Percentiles rank a stretch among this genome's conserved stretches.
These are phyloP conservation scores for Acleris cristana DNA, from an alignment of 2,888 invertebrate species.

Conservation along the genomic window DNA sequence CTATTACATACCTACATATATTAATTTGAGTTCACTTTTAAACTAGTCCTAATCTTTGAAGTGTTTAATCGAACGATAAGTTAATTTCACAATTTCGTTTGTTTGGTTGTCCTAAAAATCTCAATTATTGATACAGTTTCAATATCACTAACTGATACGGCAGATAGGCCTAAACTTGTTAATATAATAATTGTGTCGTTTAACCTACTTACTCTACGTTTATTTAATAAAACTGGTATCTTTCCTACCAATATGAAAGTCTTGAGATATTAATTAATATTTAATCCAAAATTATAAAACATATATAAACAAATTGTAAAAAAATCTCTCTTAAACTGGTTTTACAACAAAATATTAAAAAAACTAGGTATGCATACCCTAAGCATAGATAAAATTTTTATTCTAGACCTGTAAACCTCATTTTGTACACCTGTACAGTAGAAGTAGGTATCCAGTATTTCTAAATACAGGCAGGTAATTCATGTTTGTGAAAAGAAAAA, in stretches of 20 bases:
- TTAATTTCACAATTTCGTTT: slow-evolving; percentile 27
- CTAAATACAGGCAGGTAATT: background rate
- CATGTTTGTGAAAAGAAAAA: background rate
- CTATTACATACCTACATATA: too few relatives aligned
- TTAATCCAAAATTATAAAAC: background rate
- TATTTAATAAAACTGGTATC: background rate
- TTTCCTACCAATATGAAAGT: background rate
- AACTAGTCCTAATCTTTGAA: slow-evolving; percentile 10
- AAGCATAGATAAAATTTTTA: too few relatives aligned
- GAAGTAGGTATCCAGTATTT: background rate
- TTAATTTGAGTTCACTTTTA: too few relatives aligned
- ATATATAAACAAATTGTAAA: too few relatives aligned
- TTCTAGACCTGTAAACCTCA: too few relatives aligned
- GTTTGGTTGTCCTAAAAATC: slow-evolving; percentile 33
- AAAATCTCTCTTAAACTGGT: too few relatives aligned
- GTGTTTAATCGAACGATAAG: slow-evolving; percentile 29
- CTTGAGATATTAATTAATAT: background rate
- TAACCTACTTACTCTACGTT: slow-evolving; percentile 8
- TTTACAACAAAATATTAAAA: too few relatives aligned
- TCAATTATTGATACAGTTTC: slow-evolving; percentile 28
- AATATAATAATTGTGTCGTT: background rate
- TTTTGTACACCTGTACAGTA: too few relatives aligned
- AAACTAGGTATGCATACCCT: too few relatives aligned
- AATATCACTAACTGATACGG: slow-evolving; percentile 34
- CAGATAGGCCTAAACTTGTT: slow-evolving; percentile 17